Evolutionary conservation across 2,888 invertebrate genomes (phyloP).

Genomic region (Mythimna ferrago): DNA sequence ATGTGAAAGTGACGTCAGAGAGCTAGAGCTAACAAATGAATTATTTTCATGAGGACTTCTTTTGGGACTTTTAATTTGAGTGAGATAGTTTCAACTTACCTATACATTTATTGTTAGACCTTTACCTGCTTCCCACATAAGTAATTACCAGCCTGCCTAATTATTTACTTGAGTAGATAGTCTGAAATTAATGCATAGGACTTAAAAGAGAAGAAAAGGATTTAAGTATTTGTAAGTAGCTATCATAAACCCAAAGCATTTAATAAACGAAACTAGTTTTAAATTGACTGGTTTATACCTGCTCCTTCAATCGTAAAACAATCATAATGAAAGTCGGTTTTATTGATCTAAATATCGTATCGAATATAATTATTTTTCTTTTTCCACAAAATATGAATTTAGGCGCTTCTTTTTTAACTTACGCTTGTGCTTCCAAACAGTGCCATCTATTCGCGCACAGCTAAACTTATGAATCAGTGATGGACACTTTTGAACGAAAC

Average conservation of each 20-base stretch:
- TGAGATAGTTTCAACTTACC: too few species aligned
- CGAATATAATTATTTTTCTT: too few species aligned
- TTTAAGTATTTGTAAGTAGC: too few species aligned
- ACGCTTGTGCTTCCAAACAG: constrained; percentile 4
- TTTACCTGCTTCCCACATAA: too few species aligned
- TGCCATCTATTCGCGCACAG: constrained; percentile 34
- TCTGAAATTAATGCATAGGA: background rate
- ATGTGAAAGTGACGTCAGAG: background rate
- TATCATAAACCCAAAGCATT: too few species aligned
- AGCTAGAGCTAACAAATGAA: constrained; percentile 4
- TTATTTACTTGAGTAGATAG: background rate
- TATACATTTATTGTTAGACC: too few species aligned
- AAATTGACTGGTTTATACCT: too few species aligned
- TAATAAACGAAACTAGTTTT: too few species aligned
- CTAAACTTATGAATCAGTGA: constrained; percentile 3
- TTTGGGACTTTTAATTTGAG: background rate
- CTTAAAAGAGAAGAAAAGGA: background rate
- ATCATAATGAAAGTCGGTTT: background rate
- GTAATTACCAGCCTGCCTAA: too few species aligned
- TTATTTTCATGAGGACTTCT: background rate
- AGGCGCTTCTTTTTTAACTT: background rate
- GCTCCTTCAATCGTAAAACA: background rate
- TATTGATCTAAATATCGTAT: background rate
- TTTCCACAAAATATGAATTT: background rate
- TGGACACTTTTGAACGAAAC: background rate